phyloP scores from a whole-genome alignment of 2,888 invertebrate species.

The Cephonodes hylas region DNA sequence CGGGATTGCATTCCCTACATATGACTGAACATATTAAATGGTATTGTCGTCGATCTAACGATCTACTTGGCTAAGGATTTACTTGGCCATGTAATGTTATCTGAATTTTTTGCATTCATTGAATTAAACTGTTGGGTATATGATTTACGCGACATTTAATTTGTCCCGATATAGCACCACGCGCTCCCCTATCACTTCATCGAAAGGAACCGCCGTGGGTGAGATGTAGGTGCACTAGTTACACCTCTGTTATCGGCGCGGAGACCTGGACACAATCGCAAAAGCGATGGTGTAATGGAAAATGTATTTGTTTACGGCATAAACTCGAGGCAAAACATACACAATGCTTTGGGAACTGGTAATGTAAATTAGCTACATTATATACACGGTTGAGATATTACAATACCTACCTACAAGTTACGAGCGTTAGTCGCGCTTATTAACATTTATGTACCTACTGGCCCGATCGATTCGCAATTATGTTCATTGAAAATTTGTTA shows the following conservation, averaged over 20 bases:
- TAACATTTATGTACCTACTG: conserved; percentile 10
- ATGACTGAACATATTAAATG: too few species aligned
- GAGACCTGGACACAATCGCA: not conserved
- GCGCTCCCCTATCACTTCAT: not conserved
- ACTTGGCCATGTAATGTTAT: too few species aligned
- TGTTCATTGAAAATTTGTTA: not conserved
- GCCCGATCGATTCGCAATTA: not conserved
- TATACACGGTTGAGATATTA: not conserved
- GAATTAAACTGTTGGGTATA: too few species aligned
- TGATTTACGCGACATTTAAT: not conserved
- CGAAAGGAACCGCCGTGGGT: not conserved
- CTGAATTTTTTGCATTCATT: too few species aligned
- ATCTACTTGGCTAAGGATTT: too few species aligned
- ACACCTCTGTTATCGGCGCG: not conserved
- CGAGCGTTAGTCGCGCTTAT: not conserved
- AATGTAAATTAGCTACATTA: not conserved
- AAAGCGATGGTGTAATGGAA: not conserved
- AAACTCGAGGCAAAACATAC: conserved; percentile 1
- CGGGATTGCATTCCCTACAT: too few species aligned
- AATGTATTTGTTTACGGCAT: not conserved
- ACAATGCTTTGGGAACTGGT: not conserved
- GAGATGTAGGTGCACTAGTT: not conserved
- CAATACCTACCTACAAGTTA: not conserved
- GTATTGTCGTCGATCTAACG: too few species aligned
- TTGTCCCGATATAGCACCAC: not conserved